These are phyloP conservation scores for Neoscelio sp. DNA, from an alignment of 2,888 invertebrate genomes.

Conservation along the genomic window DNA sequence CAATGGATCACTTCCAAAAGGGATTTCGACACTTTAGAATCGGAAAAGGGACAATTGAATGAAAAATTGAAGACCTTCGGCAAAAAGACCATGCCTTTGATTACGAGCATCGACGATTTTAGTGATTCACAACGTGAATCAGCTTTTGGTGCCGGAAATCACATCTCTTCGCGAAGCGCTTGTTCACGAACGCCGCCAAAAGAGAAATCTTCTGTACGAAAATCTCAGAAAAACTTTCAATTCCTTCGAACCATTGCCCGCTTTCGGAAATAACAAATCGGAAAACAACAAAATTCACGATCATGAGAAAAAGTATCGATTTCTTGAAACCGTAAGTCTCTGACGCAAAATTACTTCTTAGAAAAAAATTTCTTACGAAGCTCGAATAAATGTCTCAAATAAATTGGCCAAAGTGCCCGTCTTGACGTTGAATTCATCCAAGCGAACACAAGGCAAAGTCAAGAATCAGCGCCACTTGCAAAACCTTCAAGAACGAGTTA, in stretches of 20 bases:
- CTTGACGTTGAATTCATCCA: constrained; percentile 24
- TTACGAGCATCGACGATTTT: constrained; percentile 75
- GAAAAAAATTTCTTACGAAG: too few species aligned
- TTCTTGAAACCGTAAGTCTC: constrained; percentile 39
- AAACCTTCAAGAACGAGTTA: constrained; percentile 48
- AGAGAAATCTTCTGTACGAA: constrained; percentile 84
- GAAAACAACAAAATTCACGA: constrained; percentile 28
- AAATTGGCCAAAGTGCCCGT: constrained; percentile 44
- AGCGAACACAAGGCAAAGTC: constrained; percentile 32
- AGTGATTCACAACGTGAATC: constrained; percentile 74
- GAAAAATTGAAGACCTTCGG: constrained; percentile 94
- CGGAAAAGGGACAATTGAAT: constrained; percentile 94
- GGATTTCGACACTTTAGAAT: constrained; percentile 96
- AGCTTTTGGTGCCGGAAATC: constrained; percentile 85
- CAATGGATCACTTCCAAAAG: constrained; percentile 97
- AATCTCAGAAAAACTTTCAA: constrained; percentile 85
- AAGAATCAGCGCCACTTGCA: constrained; percentile 31
- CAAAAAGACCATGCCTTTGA: constrained; percentile 73
- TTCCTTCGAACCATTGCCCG: constrained; percentile 84
- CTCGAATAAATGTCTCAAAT: neutral
- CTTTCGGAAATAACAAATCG: constrained; percentile 71
- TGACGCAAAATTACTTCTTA: neutral
- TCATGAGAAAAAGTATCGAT: constrained; percentile 22
- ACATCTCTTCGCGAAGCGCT: constrained; percentile 85
- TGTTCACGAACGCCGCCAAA: constrained; percentile 85